These are phyloP conservation scores for Setipinna tenuifilis DNA, from an alignment of 2,797 vertebrate species.

Conservation along the genomic window DNA sequence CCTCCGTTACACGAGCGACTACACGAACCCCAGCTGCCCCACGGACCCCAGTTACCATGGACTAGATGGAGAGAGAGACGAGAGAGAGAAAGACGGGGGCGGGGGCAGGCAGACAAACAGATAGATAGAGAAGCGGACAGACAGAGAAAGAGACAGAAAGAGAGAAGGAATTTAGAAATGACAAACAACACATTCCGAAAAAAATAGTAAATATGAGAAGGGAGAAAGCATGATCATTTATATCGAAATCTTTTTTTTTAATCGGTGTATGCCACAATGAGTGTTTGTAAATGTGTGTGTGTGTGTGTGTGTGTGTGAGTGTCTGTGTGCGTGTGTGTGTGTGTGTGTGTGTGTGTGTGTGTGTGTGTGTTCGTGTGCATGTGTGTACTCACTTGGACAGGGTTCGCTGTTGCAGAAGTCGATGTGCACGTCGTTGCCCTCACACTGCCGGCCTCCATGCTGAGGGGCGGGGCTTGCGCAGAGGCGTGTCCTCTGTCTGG, in stretches of 20 bases:
- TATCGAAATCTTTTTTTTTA: too few relatives aligned
- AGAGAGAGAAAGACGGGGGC: too few relatives aligned
- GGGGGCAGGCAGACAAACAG: background rate
- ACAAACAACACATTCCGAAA: background rate
- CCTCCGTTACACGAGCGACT: conserved; percentile 89
- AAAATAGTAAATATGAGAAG: too few relatives aligned
- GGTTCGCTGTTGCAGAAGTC: conserved; percentile 94
- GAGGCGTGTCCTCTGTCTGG: conserved; percentile 84
- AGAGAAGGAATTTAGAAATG: background rate
- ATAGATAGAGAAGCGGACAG: too few relatives aligned
- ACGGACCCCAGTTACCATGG: conserved; percentile 90
- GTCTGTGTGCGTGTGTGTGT: conserved; percentile 10
- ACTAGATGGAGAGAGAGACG: conserved; percentile 66
- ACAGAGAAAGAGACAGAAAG: background rate
- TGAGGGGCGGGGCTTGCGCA: conserved; percentile 87
- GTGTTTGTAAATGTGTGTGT: background rate
- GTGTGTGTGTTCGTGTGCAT: background rate
- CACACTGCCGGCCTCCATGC: conserved; percentile 86
- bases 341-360: background rate
- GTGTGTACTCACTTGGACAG: conserved; percentile 86
- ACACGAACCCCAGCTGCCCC: conserved; percentile 92
- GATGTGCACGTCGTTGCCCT: conserved; percentile 85
- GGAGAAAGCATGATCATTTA: too few relatives aligned
- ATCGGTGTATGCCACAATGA: too few relatives aligned
- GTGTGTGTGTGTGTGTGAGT: background rate